These are phyloP conservation scores for Drosophila truncata DNA, from an alignment of 1,140 invertebrate genomes.

Conservation along the genomic window DNA sequence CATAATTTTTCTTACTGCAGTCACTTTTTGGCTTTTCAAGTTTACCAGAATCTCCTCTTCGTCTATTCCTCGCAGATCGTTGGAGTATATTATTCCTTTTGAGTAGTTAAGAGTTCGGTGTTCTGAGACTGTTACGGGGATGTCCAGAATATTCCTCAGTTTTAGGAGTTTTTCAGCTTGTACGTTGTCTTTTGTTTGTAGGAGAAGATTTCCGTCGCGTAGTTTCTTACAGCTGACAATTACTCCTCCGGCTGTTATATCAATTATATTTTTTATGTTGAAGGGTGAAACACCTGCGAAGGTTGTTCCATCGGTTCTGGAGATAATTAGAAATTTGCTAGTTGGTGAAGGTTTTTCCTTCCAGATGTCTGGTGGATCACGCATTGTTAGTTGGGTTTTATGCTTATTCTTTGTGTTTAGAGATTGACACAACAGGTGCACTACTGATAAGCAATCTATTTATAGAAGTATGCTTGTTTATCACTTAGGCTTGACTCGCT, in stretches of 20 bases:
- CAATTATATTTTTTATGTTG: too few species aligned
- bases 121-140: background rate
- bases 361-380: background rate
- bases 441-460: too few species aligned
- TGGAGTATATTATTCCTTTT: background rate
- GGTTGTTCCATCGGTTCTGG: background rate
- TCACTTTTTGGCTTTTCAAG: background rate
- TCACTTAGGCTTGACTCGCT: too few species aligned
- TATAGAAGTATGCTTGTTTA: too few species aligned
- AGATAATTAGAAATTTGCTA: background rate
- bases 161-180: too few species aligned
- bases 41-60: background rate
- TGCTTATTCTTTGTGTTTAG: too few species aligned
- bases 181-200: too few species aligned
- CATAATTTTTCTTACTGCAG: background rate
- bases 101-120: background rate
- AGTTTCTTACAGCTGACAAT: too few species aligned
- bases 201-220: too few species aligned
- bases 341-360: constrained; percentile 1
- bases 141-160: too few species aligned
- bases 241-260: too few species aligned
- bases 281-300: background rate
- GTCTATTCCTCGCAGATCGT: background rate
- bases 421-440: too few species aligned
- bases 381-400: background rate